phyloP scores from a whole-genome alignment of 1,140 invertebrate genomes.

The Bombus vancouverensis region DNA sequence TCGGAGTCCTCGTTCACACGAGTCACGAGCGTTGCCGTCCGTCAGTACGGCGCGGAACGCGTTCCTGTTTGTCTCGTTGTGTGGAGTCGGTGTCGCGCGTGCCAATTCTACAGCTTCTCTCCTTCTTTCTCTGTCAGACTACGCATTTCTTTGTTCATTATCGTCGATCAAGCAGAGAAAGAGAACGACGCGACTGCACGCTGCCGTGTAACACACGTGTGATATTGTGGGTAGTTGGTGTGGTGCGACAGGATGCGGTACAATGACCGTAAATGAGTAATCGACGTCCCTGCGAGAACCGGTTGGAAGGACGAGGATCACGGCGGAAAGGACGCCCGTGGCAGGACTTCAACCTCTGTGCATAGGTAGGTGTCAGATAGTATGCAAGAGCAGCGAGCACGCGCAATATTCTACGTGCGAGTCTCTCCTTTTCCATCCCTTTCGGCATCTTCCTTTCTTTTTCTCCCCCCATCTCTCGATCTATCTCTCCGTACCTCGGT shows the following conservation, averaged over 20 bases:
- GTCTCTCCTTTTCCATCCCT: slow-evolving; percentile 3
- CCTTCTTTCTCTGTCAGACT: not conserved
- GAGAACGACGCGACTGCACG: not conserved
- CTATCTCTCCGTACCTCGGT: not conserved
- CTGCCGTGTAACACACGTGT: slow-evolving; percentile 12
- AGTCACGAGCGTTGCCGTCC: slow-evolving; percentile 48
- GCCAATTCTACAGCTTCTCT: not conserved
- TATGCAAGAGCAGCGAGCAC: slow-evolving; percentile 41
- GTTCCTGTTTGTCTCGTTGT: slow-evolving; percentile 15
- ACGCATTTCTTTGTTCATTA: slow-evolving; percentile 11
- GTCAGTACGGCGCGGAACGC: slow-evolving; percentile 63
- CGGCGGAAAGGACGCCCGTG: slow-evolving; percentile 47
- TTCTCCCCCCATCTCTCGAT: not conserved
- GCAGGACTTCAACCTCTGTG: slow-evolving; percentile 47
- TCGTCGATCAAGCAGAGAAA: not conserved
- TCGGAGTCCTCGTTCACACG: slow-evolving; percentile 62
- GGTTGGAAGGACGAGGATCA: slow-evolving; percentile 51
- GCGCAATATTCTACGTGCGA: slow-evolving; percentile 49
- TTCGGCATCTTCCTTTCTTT: not conserved
- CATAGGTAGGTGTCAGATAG: slow-evolving; percentile 56
- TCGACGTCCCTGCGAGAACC: slow-evolving; percentile 30
- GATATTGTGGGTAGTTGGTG: slow-evolving; percentile 18
- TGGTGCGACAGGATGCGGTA: slow-evolving; percentile 39
- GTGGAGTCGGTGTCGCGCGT: not conserved
- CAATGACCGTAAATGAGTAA: slow-evolving; percentile 50